phyloP scores from a whole-genome alignment of 1,140 invertebrate species.

The Caenorhabditis briggsae region DNA sequence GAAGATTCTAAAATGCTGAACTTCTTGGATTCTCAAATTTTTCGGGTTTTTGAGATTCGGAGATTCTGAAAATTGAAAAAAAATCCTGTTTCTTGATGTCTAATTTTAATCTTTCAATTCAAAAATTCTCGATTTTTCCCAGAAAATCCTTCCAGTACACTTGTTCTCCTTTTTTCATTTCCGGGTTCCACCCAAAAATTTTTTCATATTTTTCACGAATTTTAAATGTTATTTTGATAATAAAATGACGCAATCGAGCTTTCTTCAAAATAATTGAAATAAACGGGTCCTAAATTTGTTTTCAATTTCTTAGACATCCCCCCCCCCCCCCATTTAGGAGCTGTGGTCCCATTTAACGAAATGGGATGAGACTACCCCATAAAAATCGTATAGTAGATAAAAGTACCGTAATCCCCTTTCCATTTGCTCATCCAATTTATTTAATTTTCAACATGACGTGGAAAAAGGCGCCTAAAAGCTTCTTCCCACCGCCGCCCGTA shows the following conservation, averaged over 20 bases:
- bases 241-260: neutral
- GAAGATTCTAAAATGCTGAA: too few species aligned
- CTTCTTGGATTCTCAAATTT: too few species aligned
- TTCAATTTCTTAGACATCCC: neutral
- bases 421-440: neutral
- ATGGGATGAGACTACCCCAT: neutral
- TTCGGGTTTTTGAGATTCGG: too few species aligned
- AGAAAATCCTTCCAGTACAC: too few species aligned
- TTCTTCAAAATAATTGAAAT: neutral
- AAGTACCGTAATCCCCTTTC: conserved; percentile 1
- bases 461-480: neutral
- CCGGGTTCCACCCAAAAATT: too few species aligned
- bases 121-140: too few species aligned
- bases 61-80: too few species aligned
- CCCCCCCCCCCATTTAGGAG: neutral
- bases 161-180: too few species aligned
- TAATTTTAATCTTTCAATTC: too few species aligned
- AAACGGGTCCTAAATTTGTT: neutral
- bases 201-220: too few species aligned
- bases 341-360: neutral
- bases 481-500: neutral
- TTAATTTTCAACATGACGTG: conserved; percentile 12
- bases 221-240: neutral
- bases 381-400: conserved; percentile 51
- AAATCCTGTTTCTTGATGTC: too few species aligned